Percentiles rank a stretch among this genome's conserved stretches.
Evolutionary conservation across 2,888 invertebrate species (phyloP).

Genomic region (Choristoneura rosaceana): DNA sequence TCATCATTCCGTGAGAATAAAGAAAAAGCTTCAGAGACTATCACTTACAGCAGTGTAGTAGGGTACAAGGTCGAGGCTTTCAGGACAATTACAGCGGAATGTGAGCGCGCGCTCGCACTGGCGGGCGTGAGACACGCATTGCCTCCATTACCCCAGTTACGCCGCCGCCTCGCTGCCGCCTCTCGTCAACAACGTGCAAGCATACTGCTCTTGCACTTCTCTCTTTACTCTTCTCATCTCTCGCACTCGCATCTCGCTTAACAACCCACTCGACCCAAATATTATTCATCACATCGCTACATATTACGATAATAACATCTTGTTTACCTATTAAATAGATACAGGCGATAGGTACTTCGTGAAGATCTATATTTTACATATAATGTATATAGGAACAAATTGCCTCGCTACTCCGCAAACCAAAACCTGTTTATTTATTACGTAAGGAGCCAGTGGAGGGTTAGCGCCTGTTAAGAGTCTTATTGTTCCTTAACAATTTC

Average conservation of each 20-base stretch:
- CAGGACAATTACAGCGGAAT: slow-evolving; percentile 68
- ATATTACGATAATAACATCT: background rate
- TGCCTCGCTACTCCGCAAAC: background rate
- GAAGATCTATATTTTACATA: background rate
- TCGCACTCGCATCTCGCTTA: slow-evolving; percentile 6
- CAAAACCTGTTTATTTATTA: slow-evolving; percentile 14
- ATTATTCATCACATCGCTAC: background rate
- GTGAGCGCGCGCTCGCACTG: slow-evolving; percentile 52
- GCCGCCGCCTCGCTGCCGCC: slow-evolving; percentile 27
- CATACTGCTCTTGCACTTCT: slow-evolving; percentile 43
- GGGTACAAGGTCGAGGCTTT: slow-evolving; percentile 62
- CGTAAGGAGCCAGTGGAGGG: background rate
- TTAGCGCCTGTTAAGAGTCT: background rate
- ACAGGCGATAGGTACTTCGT: background rate
- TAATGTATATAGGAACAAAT: background rate
- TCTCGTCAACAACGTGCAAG: slow-evolving; percentile 46
- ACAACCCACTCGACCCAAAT: slow-evolving; percentile 24
- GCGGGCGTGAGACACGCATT: slow-evolving; percentile 45
- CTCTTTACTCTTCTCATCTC: slow-evolving; percentile 25
- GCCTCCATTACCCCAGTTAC: slow-evolving; percentile 50
- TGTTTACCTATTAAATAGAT: background rate
- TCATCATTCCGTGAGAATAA: background rate
- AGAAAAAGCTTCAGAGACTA: slow-evolving; percentile 22
- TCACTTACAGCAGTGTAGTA: slow-evolving; percentile 22
- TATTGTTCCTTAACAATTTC: background rate